Base-by-base conservation (phyloP, 2,113 vertebrate species). In the Poeciliopsis occidentalis region DNA sequence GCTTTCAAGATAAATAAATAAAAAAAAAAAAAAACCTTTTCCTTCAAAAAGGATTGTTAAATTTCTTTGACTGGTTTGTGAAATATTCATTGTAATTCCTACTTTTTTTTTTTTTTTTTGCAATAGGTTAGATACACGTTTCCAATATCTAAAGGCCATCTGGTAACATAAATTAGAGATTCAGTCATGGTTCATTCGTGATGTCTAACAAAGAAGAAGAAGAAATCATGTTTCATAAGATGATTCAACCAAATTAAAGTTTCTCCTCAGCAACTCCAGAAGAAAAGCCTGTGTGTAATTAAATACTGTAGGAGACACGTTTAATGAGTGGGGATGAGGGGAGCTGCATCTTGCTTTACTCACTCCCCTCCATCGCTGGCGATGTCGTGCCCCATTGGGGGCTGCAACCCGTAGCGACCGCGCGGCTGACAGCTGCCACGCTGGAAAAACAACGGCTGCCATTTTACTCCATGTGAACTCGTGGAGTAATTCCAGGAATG, bases 361-460 rank as follows among this genome's bases (percentile, higher is more conserved):
- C 12, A 15, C 12, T 41, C 47, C 47, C 47, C 22, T 54, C 47
- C 47, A 54, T 19, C 4, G 5, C 47, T 4, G 19, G 2, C 47
- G 4, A 90, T 87, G 89, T 88, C 54, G 76, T 70, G 75, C 86
- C 84, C 89, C 87, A 86, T 87, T 47, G 32, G 60, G 82, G 82
- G 81, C 76, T 69, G 32, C 87, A 72, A 73, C 82, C 86, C 83
- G 89, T 82, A 41, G 88, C 44, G 82, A 80, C 88, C 85, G 12
- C 80, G 72, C 83, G 57, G 82, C 74, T 78, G 80, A 91, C 90
- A 92, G 90, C 90, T 92, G 91, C 86, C 83, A 22, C 22, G 62
- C 57, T 75, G 41, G 69, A 63, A 80, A 82, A 84, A 91, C 91
- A 92, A 88, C 82, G 67, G 82, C 75, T 77, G 75, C 81, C 78